These are phyloP conservation scores for Meandrusa payeni DNA, from an alignment of 2,888 invertebrate genomes.

Conservation along the genomic window DNA sequence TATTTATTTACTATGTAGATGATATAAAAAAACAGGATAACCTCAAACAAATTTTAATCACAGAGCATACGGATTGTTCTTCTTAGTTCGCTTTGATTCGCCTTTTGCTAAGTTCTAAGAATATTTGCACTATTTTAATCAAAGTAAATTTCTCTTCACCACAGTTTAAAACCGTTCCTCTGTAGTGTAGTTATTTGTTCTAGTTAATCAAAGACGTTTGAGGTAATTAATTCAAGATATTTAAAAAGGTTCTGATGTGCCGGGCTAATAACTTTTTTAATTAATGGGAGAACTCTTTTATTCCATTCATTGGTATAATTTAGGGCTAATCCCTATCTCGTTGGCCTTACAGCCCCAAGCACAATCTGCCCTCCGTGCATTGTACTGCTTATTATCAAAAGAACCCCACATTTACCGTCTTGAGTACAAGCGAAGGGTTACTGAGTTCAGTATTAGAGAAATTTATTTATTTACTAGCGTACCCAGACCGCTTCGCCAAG, in stretches of 20 bases:
- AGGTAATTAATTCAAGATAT: constrained; percentile 29
- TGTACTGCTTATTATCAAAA: constrained; percentile 37
- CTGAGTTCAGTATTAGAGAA: constrained; percentile 12
- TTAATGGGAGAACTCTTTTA: constrained; percentile 51
- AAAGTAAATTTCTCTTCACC: too few species aligned
- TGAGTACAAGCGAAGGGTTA: constrained; percentile 21
- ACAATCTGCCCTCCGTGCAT: constrained; percentile 33
- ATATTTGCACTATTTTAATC: too few species aligned
- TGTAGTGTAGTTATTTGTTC: too few species aligned
- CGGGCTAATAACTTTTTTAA: constrained; percentile 64
- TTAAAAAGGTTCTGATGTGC: constrained; percentile 34
- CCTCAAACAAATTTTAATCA: too few species aligned
- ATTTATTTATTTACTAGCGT: too few species aligned
- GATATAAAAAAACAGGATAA: too few species aligned
- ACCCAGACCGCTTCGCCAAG: too few species aligned
- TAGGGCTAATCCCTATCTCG: constrained; percentile 38
- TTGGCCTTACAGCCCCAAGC: constrained; percentile 34
- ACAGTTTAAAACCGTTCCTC: too few species aligned
- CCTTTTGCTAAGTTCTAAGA: too few species aligned
- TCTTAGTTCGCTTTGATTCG: too few species aligned
- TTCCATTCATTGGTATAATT: constrained; percentile 51
- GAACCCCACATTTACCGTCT: constrained; percentile 30
- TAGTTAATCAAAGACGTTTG: constrained; percentile 20
- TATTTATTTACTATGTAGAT: too few species aligned
- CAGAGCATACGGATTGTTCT: too few species aligned